phyloP scores from a whole-genome alignment of 2,888 invertebrate species.

The Busseola fusca region DNA sequence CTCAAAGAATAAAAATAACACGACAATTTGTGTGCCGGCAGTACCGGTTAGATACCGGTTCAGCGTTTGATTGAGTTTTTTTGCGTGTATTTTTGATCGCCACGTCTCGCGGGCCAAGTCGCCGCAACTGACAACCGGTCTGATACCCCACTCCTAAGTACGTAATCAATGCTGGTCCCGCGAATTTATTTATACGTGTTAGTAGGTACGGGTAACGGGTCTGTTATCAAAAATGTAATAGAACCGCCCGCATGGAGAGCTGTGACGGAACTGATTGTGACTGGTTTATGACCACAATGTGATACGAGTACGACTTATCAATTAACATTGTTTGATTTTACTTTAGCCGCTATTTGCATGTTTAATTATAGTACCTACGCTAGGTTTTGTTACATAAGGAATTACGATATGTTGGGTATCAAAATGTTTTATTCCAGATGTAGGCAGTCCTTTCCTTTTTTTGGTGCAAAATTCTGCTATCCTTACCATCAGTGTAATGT shows the following conservation, averaged over 20 bases:
- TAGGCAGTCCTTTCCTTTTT: background rate
- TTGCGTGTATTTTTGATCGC: constrained; percentile 40
- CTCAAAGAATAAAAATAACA: constrained; percentile 14
- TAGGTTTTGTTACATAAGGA: constrained; percentile 14
- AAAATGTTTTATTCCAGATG: background rate
- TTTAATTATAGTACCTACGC: constrained; percentile 23
- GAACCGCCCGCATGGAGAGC: constrained; percentile 43
- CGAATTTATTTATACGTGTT: constrained; percentile 28
- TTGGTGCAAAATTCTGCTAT: background rate
- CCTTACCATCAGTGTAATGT: background rate
- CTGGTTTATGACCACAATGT: constrained; percentile 38
- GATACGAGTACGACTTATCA: constrained; percentile 54
- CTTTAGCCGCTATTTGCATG: constrained; percentile 52
- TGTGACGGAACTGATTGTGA: constrained; percentile 50
- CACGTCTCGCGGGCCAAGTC: constrained; percentile 27
- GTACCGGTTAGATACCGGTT: constrained; percentile 18
- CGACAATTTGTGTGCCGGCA: background rate
- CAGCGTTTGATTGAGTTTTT: constrained; percentile 31
- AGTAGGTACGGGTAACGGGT: constrained; percentile 5
- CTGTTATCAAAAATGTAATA: constrained; percentile 37
- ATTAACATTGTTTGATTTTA: constrained; percentile 53
- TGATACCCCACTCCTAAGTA: constrained; percentile 34
- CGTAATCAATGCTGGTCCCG: constrained; percentile 4
- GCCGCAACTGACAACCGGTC: constrained; percentile 20
- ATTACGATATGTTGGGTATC: background rate